Base-by-base conservation (phyloP, 2,888 invertebrate species). In the Dinocampus coccinellae region DNA sequence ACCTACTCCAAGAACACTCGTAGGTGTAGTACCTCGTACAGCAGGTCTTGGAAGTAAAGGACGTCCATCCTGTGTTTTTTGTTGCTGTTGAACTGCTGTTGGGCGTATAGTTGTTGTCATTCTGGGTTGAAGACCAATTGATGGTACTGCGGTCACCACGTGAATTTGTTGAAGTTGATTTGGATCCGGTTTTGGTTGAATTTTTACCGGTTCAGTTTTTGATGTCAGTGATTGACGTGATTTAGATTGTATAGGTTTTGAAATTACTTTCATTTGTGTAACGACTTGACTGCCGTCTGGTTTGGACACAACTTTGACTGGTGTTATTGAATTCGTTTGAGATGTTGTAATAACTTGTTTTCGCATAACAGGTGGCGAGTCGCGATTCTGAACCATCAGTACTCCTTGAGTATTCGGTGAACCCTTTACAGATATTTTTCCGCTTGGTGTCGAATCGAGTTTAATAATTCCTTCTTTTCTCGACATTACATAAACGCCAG, bases 401-500 rank as follows among this genome's bases (percentile, higher is more conserved):
- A 87, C 85, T 34, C 83, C 81, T 64, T 82, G 82, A 2, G 80
- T 62, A 0, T 76, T 70, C 0, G 79, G 73, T 1, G 82, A 75
- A 33, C 74, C 67, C 81, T 91, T 91, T 67, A 90, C 79, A 2
- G 81, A 79, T 3, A 86, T 75, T 73, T 87, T 87, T 9, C 81
- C 82, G 76, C 90, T 90, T 0, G 91, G 91, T 0, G 91, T 90
- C 0, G 92, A 91, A 83, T 93, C 92, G 69, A 93, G 89, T 84
- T 93, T 93, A 84, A 93, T 92, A 65, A 93, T 92, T 53, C 93
- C 93, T 42, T 93, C 92, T 77, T 93, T 93, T 85, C 92, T 92
- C 9, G 93, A 93, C 92, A 94, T 93, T 69, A 93, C 92, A 83
- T 93, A 94, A 47, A 94, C 92, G 78, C 93, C 93, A 80, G 90